Evolutionary conservation across 2,888 invertebrate species (phyloP).

Genomic region (Hipparchia semele): DNA sequence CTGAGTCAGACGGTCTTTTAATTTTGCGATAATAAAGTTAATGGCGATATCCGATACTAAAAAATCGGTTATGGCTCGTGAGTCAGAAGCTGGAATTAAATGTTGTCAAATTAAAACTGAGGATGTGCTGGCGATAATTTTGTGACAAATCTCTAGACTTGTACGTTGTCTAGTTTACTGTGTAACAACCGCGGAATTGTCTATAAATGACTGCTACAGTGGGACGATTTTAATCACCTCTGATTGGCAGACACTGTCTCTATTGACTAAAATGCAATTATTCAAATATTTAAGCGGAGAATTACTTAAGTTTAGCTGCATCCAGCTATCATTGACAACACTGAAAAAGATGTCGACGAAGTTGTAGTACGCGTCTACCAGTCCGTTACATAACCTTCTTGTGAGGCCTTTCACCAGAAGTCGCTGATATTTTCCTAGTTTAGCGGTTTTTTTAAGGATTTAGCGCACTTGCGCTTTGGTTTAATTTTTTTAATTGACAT

Average conservation of each 20-base stretch:
- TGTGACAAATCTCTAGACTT: not conserved
- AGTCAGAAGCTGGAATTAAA: not conserved
- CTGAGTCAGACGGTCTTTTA: slow-evolving; percentile 29
- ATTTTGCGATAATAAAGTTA: slow-evolving; percentile 24
- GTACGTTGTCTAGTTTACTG: not conserved
- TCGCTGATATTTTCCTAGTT: slow-evolving; percentile 64
- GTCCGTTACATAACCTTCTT: slow-evolving; percentile 62
- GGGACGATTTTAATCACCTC: no score
- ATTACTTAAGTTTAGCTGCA: not conserved
- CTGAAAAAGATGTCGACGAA: slow-evolving; percentile 39
- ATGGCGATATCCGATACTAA: slow-evolving; percentile 20
- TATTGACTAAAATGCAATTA: no score
- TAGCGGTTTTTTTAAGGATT: slow-evolving; percentile 32
- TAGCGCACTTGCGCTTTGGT: slow-evolving; percentile 8
- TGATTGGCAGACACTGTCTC: no score
- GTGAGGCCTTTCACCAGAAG: slow-evolving; percentile 66
- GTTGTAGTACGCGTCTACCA: slow-evolving; percentile 50
- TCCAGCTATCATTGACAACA: slow-evolving; percentile 14
- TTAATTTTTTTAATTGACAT: not conserved
- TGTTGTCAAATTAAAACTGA: not conserved
- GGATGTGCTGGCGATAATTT: not conserved
- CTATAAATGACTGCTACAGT: no score
- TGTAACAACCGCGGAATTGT: not conserved
- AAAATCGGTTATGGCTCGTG: slow-evolving; percentile 4
- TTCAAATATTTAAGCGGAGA: no score